Percentiles rank a stretch among this genome's conserved stretches.
phyloP scores from a whole-genome alignment of 2,113 vertebrate genomes.

The Xyliphius kryptos region DNA sequence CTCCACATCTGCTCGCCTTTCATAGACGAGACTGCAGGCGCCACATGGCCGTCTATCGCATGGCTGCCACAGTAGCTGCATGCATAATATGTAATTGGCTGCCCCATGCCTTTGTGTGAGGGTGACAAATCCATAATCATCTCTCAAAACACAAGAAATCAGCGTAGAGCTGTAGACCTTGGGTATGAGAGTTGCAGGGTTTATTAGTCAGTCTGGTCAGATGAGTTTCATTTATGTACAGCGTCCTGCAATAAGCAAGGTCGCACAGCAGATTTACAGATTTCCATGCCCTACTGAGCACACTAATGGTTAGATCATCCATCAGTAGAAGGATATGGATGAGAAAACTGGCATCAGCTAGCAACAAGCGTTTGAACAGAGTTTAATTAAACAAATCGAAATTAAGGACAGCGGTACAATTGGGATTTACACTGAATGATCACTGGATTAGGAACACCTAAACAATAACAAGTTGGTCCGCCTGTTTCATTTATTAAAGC shows the following conservation, averaged over 20 bases:
- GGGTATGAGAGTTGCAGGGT: not conserved
- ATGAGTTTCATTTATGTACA: conserved; percentile 8
- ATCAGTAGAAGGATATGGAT: no score
- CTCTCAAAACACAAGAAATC: conserved; percentile 29
- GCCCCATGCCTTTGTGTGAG: conserved; percentile 45
- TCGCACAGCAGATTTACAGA: not conserved
- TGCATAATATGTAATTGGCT: conserved; percentile 42
- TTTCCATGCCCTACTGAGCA: conserved; percentile 14
- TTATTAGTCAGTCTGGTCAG: conserved; percentile 12
- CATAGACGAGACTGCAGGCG: conserved; percentile 58
- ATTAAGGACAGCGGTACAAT: no score
- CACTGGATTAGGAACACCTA: no score
- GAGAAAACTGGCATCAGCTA: no score
- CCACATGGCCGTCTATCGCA: conserved; percentile 36
- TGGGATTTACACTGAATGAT: no score
- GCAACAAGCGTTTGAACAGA: no score
- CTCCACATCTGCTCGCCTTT: conserved; percentile 92
- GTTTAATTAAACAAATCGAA: no score
- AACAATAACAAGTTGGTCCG: no score
- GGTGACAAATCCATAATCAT: conserved; percentile 45
- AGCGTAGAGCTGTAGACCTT: not conserved
- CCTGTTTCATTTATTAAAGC: no score
- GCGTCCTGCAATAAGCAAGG: not conserved
- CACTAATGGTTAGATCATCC: not conserved
- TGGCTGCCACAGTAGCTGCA: conserved; percentile 32